Percentiles rank a stretch among this genome's conserved stretches.
phyloP scores from a whole-genome alignment of 2,113 vertebrate genomes.

The Paraplagusia blochii region DNA sequence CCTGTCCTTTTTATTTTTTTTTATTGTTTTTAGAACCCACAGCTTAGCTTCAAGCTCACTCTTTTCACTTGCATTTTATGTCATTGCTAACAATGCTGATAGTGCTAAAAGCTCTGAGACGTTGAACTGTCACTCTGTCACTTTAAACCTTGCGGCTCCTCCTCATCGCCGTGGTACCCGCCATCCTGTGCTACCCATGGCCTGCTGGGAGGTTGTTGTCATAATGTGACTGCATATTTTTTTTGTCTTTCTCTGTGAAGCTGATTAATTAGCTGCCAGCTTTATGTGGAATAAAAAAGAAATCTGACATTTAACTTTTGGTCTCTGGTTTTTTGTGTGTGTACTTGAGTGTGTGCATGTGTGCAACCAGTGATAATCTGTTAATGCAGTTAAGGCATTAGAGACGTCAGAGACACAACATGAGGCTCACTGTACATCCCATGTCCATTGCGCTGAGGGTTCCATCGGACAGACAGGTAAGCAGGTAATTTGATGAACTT shows the following conservation, averaged over 20 bases:
- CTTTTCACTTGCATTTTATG: constrained; percentile 34
- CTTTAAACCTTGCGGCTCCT: constrained; percentile 45
- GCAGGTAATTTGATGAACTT: no score
- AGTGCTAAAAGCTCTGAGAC: constrained; percentile 36
- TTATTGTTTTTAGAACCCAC: background rate
- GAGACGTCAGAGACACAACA: constrained; percentile 1
- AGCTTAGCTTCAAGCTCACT: constrained; percentile 42
- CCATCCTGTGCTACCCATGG: constrained; percentile 33
- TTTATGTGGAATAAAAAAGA: constrained; percentile 43
- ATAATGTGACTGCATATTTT: constrained; percentile 43
- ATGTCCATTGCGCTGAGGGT: background rate
- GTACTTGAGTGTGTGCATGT: constrained; percentile 1
- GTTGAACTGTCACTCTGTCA: constrained; percentile 56
- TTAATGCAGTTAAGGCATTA: constrained; percentile 52
- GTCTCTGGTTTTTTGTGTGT: background rate
- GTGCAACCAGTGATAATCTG: constrained; percentile 38
- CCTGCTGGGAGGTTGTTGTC: constrained; percentile 24
- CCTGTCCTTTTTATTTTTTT: background rate
- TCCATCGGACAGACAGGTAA: no score
- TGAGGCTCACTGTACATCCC: background rate
- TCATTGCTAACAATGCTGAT: constrained; percentile 17
- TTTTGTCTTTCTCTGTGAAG: constrained; percentile 16
- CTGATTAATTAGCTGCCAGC: constrained; percentile 45
- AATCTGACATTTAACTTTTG: constrained; percentile 24
- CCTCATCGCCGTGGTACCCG: constrained; percentile 25